Percentiles rank a stretch among this genome's conserved stretches.
Conservation (phyloP, 2,113 vertebrate genomes). For the Rhinopithecus roxellana region DNA sequence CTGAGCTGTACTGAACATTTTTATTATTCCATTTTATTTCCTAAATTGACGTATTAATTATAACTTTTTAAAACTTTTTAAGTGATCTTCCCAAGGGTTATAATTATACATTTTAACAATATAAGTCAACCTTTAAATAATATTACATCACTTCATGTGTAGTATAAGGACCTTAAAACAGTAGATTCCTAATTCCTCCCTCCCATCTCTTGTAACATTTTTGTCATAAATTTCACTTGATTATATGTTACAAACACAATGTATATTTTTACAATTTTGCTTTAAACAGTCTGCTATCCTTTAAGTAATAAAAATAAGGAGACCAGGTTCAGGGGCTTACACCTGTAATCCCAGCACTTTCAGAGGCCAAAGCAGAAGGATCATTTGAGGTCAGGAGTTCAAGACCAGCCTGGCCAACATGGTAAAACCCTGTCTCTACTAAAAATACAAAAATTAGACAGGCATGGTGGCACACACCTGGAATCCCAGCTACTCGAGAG, state of each 20-base stretch:
- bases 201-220: neutral
- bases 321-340: too few species aligned
- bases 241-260: neutral
- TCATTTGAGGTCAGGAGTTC: too few species aligned
- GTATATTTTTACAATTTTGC: neutral
- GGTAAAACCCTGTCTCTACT: too few species aligned
- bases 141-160: neutral
- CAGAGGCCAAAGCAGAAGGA: too few species aligned
- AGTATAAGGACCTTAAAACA: neutral
- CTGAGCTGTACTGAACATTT: neutral
- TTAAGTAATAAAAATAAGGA: neutral
- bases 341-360: too few species aligned
- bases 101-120: neutral
- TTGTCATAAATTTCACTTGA: neutral
- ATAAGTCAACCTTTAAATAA: neutral
- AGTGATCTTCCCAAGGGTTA: neutral
- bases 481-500: too few species aligned
- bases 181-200: too few species aligned
- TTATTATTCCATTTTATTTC: neutral
- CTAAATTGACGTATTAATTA: neutral
- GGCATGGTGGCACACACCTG: too few species aligned
- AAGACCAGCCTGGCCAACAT: too few species aligned
- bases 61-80: neutral
- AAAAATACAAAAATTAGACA: too few species aligned
- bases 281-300: neutral